These are phyloP conservation scores for Urocitellus parryii DNA, from an alignment of 2,113 vertebrate species.

Conservation along the genomic window DNA sequence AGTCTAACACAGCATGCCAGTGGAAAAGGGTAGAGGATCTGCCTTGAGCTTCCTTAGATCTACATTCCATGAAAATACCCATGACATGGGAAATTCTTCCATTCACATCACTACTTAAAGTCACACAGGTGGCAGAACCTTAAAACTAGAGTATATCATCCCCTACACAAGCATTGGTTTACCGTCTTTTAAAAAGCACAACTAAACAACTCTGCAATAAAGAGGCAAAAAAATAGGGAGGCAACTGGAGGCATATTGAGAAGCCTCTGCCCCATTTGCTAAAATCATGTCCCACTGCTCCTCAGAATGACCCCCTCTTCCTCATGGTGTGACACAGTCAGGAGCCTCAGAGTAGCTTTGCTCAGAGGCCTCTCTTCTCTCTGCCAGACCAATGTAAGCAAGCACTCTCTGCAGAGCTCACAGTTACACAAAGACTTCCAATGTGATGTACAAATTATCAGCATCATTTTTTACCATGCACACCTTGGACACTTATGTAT, in stretches of 20 bases:
- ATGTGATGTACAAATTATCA: neutral
- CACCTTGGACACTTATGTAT: neutral
- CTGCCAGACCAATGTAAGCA: neutral
- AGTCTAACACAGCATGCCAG: too few species aligned
- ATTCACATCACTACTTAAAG: neutral
- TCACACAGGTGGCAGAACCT: neutral
- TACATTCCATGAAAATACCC: neutral
- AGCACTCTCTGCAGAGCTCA: neutral
- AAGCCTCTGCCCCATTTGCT: neutral
- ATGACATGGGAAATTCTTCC: neutral
- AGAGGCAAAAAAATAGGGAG: too few species aligned
- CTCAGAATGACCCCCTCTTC: neutral
- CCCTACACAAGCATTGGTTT: neutral
- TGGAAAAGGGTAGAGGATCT: rapidly evolving
- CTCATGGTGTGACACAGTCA: neutral
- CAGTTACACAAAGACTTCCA: neutral
- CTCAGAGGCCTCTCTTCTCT: neutral
- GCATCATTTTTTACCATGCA: neutral
- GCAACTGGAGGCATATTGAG: neutral
- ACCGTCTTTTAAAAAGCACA: neutral
- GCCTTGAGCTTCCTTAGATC: neutral
- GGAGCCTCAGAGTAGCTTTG: neutral
- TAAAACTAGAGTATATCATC: neutral
- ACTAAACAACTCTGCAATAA: neutral
- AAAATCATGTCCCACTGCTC: neutral